These are phyloP conservation scores for Gymnoscelis rufifasciata DNA, from an alignment of 2,888 invertebrate species.

Conservation along the genomic window DNA sequence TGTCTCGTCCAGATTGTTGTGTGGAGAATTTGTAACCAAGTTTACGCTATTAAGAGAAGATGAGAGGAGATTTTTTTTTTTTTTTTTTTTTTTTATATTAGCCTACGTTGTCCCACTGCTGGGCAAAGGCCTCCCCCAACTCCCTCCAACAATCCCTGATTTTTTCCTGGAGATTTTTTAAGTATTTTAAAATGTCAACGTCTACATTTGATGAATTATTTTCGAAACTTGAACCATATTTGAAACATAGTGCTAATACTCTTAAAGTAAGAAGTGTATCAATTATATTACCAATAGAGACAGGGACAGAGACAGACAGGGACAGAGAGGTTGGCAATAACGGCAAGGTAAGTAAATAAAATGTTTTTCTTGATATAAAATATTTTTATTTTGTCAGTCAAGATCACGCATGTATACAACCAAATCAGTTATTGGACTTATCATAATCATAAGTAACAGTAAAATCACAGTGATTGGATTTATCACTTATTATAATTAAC, in stretches of 20 bases:
- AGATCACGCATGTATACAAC: background rate
- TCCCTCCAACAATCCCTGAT: no score
- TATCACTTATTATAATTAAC: no score
- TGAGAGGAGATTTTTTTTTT: background rate
- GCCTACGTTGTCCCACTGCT: no score
- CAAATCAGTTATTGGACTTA: background rate
- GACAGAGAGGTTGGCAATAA: conserved; percentile 1
- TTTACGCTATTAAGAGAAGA: background rate
- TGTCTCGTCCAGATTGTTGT: no score
- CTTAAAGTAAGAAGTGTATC: background rate
- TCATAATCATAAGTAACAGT: background rate
- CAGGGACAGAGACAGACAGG: no score
- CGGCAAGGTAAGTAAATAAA: background rate
- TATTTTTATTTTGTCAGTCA: background rate
- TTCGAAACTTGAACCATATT: conserved; percentile 1
- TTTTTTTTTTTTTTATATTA: no score
- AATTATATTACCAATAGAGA: background rate
- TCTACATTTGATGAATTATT: conserved; percentile 1
- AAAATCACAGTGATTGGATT: no score
- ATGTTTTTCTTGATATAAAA: background rate
- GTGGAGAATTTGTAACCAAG: background rate
- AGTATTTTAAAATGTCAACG: background rate
- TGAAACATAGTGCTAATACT: no score
- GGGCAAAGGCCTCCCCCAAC: no score
- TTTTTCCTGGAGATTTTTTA: background rate